phyloP scores from a whole-genome alignment of 2,797 vertebrate species.

The Acipenser ruthenus region DNA sequence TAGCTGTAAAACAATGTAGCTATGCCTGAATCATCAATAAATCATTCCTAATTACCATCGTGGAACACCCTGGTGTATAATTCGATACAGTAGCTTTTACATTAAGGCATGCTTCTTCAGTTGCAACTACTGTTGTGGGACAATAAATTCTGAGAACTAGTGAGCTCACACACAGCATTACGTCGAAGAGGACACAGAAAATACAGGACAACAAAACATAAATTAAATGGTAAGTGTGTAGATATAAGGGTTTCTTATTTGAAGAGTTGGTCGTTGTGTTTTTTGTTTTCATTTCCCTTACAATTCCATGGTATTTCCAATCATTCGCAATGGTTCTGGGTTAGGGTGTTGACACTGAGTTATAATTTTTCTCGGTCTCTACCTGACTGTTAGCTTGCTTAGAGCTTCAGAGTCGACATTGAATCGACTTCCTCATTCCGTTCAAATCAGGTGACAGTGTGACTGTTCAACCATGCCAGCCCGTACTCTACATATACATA shows the following conservation, averaged over 20 bases:
- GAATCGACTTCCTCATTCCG: too few relatives aligned
- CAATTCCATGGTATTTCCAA: neutral
- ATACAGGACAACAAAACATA: neutral
- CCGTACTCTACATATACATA: too few relatives aligned
- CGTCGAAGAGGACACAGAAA: neutral
- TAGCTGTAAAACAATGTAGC: constrained; percentile 9
- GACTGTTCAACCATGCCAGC: too few relatives aligned
- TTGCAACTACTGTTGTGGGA: neutral
- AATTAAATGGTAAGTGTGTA: neutral
- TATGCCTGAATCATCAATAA: constrained; percentile 4
- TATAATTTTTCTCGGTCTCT: too few relatives aligned
- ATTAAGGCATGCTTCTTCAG: neutral
- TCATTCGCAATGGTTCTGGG: too few relatives aligned
- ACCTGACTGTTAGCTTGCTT: too few relatives aligned
- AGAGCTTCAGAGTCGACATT: too few relatives aligned
- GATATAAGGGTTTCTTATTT: neutral
- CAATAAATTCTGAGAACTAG: neutral
- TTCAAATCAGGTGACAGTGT: too few relatives aligned
- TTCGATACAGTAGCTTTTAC: constrained; percentile 2
- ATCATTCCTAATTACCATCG: constrained; percentile 2
- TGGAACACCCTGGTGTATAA: neutral
- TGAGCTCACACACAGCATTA: constrained; percentile 3
- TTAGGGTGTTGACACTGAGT: too few relatives aligned
- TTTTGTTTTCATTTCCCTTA: neutral
- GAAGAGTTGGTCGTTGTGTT: too few relatives aligned